Conservation (phyloP, 37 sponge, comb jelly and placozoan species). For the Tethya wilhelma region DNA sequence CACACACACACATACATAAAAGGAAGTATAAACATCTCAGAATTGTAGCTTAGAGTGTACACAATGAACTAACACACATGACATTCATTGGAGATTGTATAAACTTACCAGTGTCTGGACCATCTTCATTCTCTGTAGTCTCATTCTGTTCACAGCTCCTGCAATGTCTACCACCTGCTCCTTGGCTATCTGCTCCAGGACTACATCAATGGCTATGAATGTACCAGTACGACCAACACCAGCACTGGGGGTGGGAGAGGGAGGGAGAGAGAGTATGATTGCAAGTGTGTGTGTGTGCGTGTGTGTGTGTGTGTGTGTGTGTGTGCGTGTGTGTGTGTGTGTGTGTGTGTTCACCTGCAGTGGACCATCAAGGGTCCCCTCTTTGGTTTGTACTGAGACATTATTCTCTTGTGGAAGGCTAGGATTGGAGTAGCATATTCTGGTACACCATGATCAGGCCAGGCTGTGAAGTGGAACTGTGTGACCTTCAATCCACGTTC, state of each 20-base stretch:
- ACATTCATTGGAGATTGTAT: no score
- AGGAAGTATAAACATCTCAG: no score
- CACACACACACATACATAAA: no score
- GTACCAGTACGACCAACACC: conserved; percentile 89
- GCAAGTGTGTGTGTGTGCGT: background rate
- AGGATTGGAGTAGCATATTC: conserved; percentile 70
- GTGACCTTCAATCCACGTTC: conserved; percentile 20
- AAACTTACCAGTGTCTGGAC: conserved; percentile 61
- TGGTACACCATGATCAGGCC: conserved; percentile 81
- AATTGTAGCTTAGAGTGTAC: no score
- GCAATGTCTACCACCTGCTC: conserved; percentile 66
- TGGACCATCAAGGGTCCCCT: conserved; percentile 58
- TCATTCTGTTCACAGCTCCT: conserved; percentile 41
- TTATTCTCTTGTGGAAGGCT: conserved; percentile 41
- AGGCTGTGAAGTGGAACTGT: conserved; percentile 76
- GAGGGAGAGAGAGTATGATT: background rate
- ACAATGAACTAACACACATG: no score
- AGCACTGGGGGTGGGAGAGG: conserved; percentile 45
- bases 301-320: background rate
- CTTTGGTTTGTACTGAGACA: background rate
- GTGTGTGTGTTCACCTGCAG: conserved; percentile 43
- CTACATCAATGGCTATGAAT: conserved; percentile 66
- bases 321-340: background rate
- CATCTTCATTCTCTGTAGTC: conserved; percentile 73
- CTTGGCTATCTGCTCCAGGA: conserved; percentile 55